These are phyloP conservation scores for Drosophila busckii DNA, from an alignment of 1,140 invertebrate genomes.

Conservation along the genomic window DNA sequence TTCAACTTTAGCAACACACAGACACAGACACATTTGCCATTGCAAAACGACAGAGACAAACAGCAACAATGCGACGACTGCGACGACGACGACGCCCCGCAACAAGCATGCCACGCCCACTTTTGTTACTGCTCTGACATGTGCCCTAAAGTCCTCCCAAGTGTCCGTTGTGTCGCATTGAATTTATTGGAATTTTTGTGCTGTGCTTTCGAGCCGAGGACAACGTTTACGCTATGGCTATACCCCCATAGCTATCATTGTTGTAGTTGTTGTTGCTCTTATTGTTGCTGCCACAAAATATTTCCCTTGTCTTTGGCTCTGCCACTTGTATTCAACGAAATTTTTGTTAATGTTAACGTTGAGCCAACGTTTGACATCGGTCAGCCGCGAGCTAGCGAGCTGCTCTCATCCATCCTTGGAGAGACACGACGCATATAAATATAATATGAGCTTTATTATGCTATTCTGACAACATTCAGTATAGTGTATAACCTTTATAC, in stretches of 20 bases:
- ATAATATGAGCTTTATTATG: constrained; percentile 59
- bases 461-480: constrained; percentile 25
- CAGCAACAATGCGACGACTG: constrained; percentile 24
- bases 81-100: constrained; percentile 5
- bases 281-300: constrained; percentile 26
- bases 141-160: constrained; percentile 71
- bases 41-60: constrained; percentile 60
- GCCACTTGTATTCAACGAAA: constrained; percentile 28
- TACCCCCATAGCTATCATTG: too few relatives aligned
- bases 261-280: constrained; percentile 24
- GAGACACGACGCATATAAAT: constrained; percentile 57
- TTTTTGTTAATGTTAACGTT: constrained; percentile 67
- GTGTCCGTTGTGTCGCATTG: constrained; percentile 74
- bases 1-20: constrained; percentile 69
- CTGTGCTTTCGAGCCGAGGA: constrained; percentile 39
- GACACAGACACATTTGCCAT: constrained; percentile 12
- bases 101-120: constrained; percentile 24
- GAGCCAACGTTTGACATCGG: constrained; percentile 60
- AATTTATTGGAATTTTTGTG: constrained; percentile 76
- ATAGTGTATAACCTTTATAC: constrained; percentile 53
- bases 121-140: constrained; percentile 54
- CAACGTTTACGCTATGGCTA: constrained; percentile 25
- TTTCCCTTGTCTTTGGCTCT: constrained; percentile 47
- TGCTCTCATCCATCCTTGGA: constrained; percentile 8
- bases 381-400: constrained; percentile 23